phyloP scores from a whole-genome alignment of 2,797 vertebrate genomes.

The Acanthurus tractus region DNA sequence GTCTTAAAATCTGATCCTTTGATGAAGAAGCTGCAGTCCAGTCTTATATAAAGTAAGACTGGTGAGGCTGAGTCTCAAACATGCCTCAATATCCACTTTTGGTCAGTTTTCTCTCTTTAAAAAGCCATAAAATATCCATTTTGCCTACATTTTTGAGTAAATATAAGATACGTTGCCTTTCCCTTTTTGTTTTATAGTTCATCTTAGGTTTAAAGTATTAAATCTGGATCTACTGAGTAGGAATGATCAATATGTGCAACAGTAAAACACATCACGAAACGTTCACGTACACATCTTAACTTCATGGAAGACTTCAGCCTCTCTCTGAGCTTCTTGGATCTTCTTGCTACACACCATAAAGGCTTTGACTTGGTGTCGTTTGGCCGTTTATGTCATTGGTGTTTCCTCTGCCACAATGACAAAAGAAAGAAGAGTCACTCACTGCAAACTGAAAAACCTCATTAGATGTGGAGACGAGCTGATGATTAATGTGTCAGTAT shows the following conservation, averaged over 20 bases:
- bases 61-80: neutral
- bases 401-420: constrained; percentile 30
- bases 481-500: no score
- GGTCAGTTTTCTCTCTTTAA: neutral
- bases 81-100: neutral
- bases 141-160: no score
- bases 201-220: no score
- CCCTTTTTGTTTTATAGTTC: no score
- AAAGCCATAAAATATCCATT: neutral
- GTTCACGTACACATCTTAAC: no score
- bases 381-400: neutral
- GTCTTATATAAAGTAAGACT: neutral
- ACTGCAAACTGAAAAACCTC: no score
- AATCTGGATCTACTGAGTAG: no score
- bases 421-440: constrained; percentile 1
- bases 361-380: neutral
- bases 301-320: neutral
- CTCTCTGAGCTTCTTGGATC: neutral
- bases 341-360: neutral
- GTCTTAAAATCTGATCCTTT: neutral
- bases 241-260: no score
- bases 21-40: neutral
- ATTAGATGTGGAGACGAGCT: no score
- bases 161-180: no score
- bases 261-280: no score